Evolutionary conservation across 2,888 invertebrate genomes (phyloP), one percentile per base, ranked within the genome.

Genomic region (Parnassius mnemosyne): DNA sequence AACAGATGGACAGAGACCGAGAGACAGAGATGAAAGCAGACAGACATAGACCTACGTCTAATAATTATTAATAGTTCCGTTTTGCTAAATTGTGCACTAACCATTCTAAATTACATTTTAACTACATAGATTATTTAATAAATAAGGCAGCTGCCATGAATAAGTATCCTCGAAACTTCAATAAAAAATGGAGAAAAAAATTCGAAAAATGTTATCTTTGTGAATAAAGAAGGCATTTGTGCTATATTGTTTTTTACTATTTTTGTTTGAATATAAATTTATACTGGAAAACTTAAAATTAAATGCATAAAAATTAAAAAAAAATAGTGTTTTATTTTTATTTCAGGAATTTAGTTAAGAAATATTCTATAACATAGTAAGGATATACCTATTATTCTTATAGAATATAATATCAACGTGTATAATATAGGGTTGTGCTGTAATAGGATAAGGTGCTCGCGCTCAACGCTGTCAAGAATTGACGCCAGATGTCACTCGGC

Each of bases 251-350:
- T 59, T 53, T 16, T n/a, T n/a, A n/a, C n/a, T n/a, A n/a, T n/a
- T n/a, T n/a, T n/a, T n/a, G n/a, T n/a, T n/a, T n/a, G n/a, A 53
- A 59, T 59, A 47, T 53, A 59, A 59, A 53, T 59, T 53, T 53
- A 53, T 59, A 16, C 20, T 53, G 16, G 42, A 53, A 53, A 34
- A 46, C 46, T 47, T 43, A 41, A 11, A 47, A 10, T 16, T 12
- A 10, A 53, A n/a, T 10, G 9, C 12, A 42, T n/a, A n/a, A n/a
- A n/a, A n/a, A n/a, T 58, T 52, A 52, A 46, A 44, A 13, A 25
- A 43, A 25, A n/a, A n/a, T n/a, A 41, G 9, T 53, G 3, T n/a
- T 12, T n/a, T 11, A 9, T n/a, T n/a, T n/a, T n/a, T n/a, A n/a
- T 1, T 10, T 20, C n/a, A 1, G 7, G 10, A 51, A 10, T 20